A percentile compares a stretch with the other conserved stretches of the same genome.
phyloP scores from a whole-genome alignment of 2,797 vertebrate species.

The Scleropages formosus region DNA sequence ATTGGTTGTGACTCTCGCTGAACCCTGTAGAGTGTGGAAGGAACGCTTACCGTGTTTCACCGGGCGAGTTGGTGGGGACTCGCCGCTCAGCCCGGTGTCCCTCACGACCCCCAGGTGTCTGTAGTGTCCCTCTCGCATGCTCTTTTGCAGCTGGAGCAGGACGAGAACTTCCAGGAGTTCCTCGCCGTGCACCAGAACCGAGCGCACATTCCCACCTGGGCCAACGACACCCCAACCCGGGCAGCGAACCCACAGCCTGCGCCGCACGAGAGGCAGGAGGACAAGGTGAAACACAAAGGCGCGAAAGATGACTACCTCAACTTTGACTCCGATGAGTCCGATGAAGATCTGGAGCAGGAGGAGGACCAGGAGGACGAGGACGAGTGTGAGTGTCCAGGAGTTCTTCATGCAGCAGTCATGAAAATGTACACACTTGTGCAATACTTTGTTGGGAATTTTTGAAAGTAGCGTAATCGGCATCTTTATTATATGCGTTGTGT shows the following conservation, averaged over 20 bases:
- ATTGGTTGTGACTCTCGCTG: not conserved
- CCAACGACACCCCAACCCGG: constrained; percentile 74
- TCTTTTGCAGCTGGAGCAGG: constrained; percentile 74
- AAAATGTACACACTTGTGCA: too few relatives aligned
- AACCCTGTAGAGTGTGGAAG: too few relatives aligned
- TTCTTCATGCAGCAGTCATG: too few relatives aligned
- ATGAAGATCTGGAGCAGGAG: constrained; percentile 61
- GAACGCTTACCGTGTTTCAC: too few relatives aligned
- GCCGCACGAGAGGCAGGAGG: constrained; percentile 40
- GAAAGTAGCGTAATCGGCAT: too few relatives aligned
- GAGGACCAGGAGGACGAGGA: constrained; percentile 47
- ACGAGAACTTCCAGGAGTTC: constrained; percentile 86
- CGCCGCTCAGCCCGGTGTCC: too few relatives aligned
- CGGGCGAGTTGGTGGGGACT: too few relatives aligned
- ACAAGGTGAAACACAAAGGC: constrained; percentile 52
- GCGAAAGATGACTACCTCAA: constrained; percentile 84
- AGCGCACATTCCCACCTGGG: constrained; percentile 81
- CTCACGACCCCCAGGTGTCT: not conserved
- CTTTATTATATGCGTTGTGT: too few relatives aligned
- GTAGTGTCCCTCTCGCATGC: not conserved
- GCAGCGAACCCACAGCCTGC: constrained; percentile 22
- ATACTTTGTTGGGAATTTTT: too few relatives aligned
- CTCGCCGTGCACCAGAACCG: constrained; percentile 86
- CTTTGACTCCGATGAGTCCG: constrained; percentile 86
- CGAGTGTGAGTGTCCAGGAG: constrained; percentile 46